Evolutionary conservation across 2,113 vertebrate species (phyloP), one percentile per base, ranked within the genome.

Genomic region (Barnardius zonarius): DNA sequence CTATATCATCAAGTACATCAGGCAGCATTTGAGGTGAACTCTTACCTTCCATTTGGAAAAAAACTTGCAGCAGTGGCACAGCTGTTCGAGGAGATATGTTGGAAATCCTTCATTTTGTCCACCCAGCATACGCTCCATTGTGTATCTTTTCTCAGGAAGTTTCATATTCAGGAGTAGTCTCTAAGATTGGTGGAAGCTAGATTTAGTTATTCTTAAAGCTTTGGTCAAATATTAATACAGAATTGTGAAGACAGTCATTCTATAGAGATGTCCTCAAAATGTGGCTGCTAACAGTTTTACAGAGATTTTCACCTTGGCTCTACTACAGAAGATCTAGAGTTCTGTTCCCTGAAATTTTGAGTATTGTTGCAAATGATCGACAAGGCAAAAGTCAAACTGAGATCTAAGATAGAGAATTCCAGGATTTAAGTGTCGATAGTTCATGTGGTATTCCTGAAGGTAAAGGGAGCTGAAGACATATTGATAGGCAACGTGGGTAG

Each of bases 101-200:
- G 5, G 10, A 62, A 83, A 67, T 52, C 18, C 8, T 49, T 74
- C 17, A 5, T 78, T 70, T 75, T 84, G 28, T 57, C 25, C 17
- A 31, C 28, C 10, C 17, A 70, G 31, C n/a, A 8, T 0, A 0
- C 28, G 2, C 84, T 78, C 33, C 9, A 5, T 77, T 86, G 13
- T 15, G 5, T 46, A 10, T 37, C 31, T 67, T 66, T 51, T 67
- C 25, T 72, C 18, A 4, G 61, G 13, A 74, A 46, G 16, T 37
- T 64, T 61, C 6, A 7, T 54, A 17, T 55, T 82, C 41, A 48
- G 27, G 6, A 78, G 6, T 10, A 41, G 28, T 54, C 14, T 90
- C 86, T 44, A 46, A 73, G 52, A 44, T 19, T 48, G 9, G 14
- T 76, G 27, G 7, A 28, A 62, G 7, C 13, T 83, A 79, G 33